These are phyloP conservation scores for Oikopleura albicans DNA, from an alignment of 23 tunicate species.

Conservation along the genomic window DNA sequence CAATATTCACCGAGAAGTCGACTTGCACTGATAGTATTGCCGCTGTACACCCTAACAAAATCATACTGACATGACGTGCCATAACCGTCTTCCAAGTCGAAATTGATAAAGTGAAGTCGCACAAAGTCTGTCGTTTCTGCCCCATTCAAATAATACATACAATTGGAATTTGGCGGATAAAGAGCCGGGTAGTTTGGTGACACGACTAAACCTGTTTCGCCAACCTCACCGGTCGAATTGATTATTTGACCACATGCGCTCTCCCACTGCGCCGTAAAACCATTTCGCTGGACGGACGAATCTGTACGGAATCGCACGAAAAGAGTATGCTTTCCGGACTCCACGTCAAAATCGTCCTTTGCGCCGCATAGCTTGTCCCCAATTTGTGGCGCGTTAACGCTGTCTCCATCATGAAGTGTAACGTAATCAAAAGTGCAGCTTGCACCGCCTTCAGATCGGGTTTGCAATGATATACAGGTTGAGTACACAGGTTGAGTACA, in stretches of 20 bases:
- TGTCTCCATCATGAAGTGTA: slow-evolving; percentile 30
- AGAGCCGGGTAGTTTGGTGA: slow-evolving; percentile 42
- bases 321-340: background rate
- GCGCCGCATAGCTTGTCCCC: slow-evolving; percentile 46
- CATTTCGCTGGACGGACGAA: background rate
- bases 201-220: slow-evolving; percentile 29
- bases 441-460: too few species aligned
- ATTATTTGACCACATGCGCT: background rate
- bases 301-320: background rate
- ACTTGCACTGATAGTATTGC: background rate
- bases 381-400: slow-evolving; percentile 45
- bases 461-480: too few species aligned
- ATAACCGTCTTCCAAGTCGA: slow-evolving; percentile 29
- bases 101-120: slow-evolving; percentile 21
- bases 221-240: background rate
- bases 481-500: too few species aligned
- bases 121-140: slow-evolving; percentile 49
- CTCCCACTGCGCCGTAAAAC: background rate
- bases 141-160: slow-evolving; percentile 31
- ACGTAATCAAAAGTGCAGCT: background rate
- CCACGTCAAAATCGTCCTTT: slow-evolving; percentile 21
- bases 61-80: slow-evolving; percentile 24
- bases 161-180: slow-evolving; percentile 33
- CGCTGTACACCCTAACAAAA: slow-evolving; percentile 39
- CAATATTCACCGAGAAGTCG: slow-evolving; percentile 40